These are phyloP conservation scores for Microtus richardsoni DNA, from an alignment of 2,113 vertebrate species.

Conservation along the genomic window DNA sequence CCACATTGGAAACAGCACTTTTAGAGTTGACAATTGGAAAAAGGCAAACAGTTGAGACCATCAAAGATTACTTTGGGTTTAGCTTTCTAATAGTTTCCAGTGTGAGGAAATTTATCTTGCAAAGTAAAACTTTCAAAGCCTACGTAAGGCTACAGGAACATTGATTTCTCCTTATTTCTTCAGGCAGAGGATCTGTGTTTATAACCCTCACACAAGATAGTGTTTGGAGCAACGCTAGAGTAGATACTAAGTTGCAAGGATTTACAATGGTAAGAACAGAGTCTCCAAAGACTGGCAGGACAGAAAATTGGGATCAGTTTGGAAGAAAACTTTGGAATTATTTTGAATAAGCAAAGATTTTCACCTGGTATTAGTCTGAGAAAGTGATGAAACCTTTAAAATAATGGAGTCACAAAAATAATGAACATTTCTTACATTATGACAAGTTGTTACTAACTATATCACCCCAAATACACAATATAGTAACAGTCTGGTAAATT, in stretches of 20 bases:
- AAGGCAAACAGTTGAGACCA: slow-evolving; percentile 56
- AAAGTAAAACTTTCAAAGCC: slow-evolving; percentile 1
- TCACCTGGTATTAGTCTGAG: neutral
- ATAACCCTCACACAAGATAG: neutral
- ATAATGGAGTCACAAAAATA: neutral
- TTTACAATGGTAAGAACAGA: neutral
- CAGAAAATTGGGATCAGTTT: neutral
- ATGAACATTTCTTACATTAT: neutral
- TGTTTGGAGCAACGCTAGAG: neutral
- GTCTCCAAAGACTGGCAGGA: neutral
- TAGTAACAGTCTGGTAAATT: neutral
- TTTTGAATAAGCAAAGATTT: slow-evolving; percentile 44
- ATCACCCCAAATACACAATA: neutral
- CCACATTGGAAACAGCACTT: slow-evolving; percentile 30
- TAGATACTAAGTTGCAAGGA: neutral
- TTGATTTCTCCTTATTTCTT: slow-evolving; percentile 9
- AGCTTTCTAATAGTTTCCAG: slow-evolving; percentile 16
- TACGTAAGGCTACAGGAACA: neutral
- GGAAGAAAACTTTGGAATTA: neutral
- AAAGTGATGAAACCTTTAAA: neutral
- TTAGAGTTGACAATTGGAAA: slow-evolving; percentile 18
- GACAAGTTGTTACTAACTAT: neutral
- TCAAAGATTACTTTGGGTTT: slow-evolving; percentile 6
- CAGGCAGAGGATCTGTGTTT: neutral
- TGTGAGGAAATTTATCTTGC: neutral